These are phyloP conservation scores for Saturnia pavonia DNA, from an alignment of 2,888 invertebrate genomes.

Conservation along the genomic window DNA sequence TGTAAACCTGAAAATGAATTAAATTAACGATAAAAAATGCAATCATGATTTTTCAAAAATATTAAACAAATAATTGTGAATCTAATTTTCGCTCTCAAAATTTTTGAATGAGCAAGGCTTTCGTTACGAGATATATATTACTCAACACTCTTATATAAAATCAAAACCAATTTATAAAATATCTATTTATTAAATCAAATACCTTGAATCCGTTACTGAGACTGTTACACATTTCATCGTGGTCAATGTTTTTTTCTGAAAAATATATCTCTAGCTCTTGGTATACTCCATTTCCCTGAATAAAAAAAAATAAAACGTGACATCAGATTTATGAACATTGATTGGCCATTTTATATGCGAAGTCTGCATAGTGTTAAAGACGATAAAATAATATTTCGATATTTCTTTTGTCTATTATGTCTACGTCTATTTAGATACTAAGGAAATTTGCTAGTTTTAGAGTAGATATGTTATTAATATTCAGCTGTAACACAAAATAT, in stretches of 20 bases:
- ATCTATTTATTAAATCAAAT: background rate
- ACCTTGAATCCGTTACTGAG: background rate
- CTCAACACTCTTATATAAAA: too few species aligned
- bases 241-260: background rate
- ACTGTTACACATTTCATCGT: background rate
- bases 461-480: background rate
- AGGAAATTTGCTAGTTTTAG: too few species aligned
- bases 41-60: background rate
- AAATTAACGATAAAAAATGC: background rate
- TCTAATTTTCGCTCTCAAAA: background rate
- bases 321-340: too few species aligned
- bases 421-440: too few species aligned
- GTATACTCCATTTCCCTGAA: background rate
- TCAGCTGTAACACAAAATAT: background rate
- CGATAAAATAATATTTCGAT: too few species aligned
- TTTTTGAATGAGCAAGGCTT: background rate
- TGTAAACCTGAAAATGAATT: slow-evolving; percentile 42
- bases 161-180: background rate
- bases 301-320: background rate
- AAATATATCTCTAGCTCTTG: background rate
- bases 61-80: background rate
- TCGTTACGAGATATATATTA: too few species aligned
- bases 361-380: too few species aligned
- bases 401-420: too few species aligned
- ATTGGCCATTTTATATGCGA: too few species aligned